A percentile compares a stretch with the other conserved stretches of the same genome.
These are phyloP conservation scores for Cariama cristata DNA, from an alignment of 2,113 vertebrate genomes.

Conservation along the genomic window DNA sequence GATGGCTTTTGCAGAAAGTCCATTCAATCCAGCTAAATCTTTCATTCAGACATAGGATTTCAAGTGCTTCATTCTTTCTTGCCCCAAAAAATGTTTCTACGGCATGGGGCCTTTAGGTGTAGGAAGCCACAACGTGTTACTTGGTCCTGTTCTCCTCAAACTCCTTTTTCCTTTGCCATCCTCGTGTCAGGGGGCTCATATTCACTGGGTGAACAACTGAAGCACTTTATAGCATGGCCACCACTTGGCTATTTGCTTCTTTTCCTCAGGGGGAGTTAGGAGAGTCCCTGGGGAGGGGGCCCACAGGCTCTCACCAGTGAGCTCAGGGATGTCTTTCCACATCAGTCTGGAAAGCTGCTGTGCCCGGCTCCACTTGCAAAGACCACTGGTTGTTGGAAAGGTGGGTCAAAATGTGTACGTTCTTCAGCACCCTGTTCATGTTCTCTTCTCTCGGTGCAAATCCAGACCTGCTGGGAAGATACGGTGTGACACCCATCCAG, in stretches of 20 bases:
- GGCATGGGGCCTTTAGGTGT: not conserved
- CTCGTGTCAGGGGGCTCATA: not conserved
- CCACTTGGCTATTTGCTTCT: not conserved
- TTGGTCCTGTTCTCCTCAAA: not conserved
- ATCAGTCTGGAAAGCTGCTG: not conserved
- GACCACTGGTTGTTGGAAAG: not conserved
- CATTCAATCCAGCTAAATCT: not conserved
- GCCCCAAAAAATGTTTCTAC: not conserved
- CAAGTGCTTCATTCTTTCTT: not conserved
- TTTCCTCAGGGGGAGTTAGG: not conserved
- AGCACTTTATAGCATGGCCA: not conserved
- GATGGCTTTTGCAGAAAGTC: not conserved
- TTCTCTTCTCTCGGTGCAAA: not conserved
- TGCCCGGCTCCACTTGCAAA: not conserved
- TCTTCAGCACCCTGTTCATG: not conserved
- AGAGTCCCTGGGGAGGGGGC: not conserved
- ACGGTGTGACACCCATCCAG: not conserved
- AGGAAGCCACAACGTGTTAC: not conserved
- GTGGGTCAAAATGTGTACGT: accelerated
- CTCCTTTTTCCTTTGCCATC: not conserved
- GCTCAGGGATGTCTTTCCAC: not conserved
- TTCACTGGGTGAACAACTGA: not conserved
- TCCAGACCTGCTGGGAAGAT: not conserved
- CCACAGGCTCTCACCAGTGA: not conserved
- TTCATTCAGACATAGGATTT: not conserved